A percentile compares a stretch with the other conserved stretches of the same genome.
Conservation (phyloP, 2,797 vertebrate genomes). For the Epinephelus awoara region DNA sequence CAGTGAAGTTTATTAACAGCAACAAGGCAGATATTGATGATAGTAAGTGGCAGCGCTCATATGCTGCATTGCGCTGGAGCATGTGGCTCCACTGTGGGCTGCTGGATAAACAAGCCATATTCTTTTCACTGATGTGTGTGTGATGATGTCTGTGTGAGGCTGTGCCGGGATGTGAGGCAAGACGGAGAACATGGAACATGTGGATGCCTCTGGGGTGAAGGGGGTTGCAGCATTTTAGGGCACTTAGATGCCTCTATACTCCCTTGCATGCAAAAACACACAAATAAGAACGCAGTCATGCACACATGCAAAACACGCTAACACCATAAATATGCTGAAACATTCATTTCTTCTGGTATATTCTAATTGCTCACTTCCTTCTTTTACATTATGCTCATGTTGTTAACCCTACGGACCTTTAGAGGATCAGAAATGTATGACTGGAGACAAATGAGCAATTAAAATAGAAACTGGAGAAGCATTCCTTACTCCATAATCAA, state of each 20-base stretch:
- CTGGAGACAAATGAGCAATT: conserved; percentile 73
- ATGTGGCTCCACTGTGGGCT: conserved; percentile 50
- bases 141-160: conserved; percentile 63
- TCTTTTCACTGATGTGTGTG: conserved; percentile 58
- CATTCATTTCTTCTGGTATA: conserved; percentile 12
- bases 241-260: conserved; percentile 31
- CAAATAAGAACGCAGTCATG: conserved; percentile 34
- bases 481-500: conserved; percentile 62
- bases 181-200: conserved; percentile 70
- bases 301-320: conserved; percentile 6
- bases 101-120: conserved; percentile 60
- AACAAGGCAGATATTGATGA: conserved; percentile 73
- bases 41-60: conserved; percentile 36
- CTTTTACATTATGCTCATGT: conserved; percentile 40
- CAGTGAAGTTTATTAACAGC: conserved; percentile 61
- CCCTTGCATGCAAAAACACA: conserved; percentile 28
- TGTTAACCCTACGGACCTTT: conserved; percentile 54
- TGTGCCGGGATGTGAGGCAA: conserved; percentile 58
- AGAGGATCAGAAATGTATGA: conserved; percentile 56
- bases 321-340: conserved; percentile 46
- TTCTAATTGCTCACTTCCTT: conserved; percentile 44
- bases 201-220: conserved; percentile 65
- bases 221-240: conserved; percentile 47
- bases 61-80: conserved; percentile 52
- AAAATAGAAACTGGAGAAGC: conserved; percentile 56